Conservation (phyloP, 2,113 vertebrate species). For the Bujurquina vittata region DNA sequence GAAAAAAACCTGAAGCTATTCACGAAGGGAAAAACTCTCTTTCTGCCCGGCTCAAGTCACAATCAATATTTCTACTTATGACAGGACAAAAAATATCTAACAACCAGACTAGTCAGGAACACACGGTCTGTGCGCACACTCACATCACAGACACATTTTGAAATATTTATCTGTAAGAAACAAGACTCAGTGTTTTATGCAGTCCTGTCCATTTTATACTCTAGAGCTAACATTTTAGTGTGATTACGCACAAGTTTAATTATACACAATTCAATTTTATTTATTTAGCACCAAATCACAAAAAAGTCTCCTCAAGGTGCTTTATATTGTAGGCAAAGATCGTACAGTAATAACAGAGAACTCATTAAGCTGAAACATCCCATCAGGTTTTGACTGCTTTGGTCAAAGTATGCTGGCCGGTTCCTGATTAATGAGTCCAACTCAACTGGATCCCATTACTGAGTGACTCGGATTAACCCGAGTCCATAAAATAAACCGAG, state of each 20-base stretch:
- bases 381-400: too few species aligned
- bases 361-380: too few species aligned
- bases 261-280: too few species aligned
- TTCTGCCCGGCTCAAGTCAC: constrained; percentile 78
- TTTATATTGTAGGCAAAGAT: too few species aligned
- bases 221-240: neutral
- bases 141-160: neutral
- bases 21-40: constrained; percentile 64
- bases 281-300: too few species aligned
- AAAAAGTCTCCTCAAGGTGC: too few species aligned
- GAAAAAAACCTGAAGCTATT: constrained; percentile 81
- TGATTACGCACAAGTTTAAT: neutral
- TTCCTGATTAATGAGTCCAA: too few species aligned
- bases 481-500: too few species aligned
- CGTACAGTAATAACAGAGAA: too few species aligned
- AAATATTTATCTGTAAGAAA: neutral
- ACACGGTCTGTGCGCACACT: neutral
- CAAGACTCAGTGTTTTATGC: neutral
- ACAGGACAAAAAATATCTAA: constrained; percentile 31
- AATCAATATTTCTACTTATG: constrained; percentile 61
- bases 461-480: too few species aligned
- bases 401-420: too few species aligned
- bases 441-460: too few species aligned
- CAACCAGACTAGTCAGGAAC: neutral
- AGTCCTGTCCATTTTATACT: neutral